A percentile compares a stretch with the other conserved stretches of the same genome.
These are phyloP conservation scores for Dicaeum eximium DNA, from an alignment of 2,113 vertebrate species.

Conservation along the genomic window DNA sequence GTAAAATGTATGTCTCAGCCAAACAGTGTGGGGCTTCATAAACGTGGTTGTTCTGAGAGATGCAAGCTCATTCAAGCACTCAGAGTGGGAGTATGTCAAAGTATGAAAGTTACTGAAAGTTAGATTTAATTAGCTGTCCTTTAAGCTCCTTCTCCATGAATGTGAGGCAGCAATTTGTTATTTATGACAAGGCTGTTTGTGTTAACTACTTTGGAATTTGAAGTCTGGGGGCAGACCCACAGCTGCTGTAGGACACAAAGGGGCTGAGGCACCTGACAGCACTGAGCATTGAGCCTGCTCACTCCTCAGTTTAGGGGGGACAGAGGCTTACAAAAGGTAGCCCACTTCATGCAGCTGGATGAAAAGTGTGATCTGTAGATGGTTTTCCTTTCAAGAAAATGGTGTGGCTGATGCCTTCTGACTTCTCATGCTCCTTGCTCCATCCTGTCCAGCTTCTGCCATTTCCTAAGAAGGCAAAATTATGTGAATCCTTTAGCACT, in stretches of 20 bases:
- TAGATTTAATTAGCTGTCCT: not conserved
- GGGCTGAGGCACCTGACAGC: not conserved
- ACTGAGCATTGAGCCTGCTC: fast-evolving
- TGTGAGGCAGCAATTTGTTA: not conserved
- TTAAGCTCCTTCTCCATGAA: not conserved
- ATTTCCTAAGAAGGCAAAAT: not conserved
- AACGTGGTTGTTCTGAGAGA: not conserved
- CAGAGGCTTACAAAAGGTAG: not conserved
- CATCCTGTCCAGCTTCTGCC: not conserved
- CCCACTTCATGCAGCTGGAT: not conserved
- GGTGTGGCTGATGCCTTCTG: not conserved
- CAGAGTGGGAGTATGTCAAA: not conserved
- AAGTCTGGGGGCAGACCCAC: not conserved
- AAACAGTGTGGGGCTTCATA: not conserved
- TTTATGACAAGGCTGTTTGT: not conserved
- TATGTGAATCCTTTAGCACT: not conserved
- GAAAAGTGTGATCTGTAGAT: not conserved
- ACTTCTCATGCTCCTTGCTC: not conserved
- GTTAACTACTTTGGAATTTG: not conserved
- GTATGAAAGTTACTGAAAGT: not conserved
- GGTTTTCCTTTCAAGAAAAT: not conserved
- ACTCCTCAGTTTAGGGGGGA: not conserved
- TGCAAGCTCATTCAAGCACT: not conserved
- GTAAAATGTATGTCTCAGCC: not conserved
- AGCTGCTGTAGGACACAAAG: not conserved